Evolutionary conservation across 2,113 vertebrate species (phyloP).

Genomic region (Hypanus sabinus): DNA sequence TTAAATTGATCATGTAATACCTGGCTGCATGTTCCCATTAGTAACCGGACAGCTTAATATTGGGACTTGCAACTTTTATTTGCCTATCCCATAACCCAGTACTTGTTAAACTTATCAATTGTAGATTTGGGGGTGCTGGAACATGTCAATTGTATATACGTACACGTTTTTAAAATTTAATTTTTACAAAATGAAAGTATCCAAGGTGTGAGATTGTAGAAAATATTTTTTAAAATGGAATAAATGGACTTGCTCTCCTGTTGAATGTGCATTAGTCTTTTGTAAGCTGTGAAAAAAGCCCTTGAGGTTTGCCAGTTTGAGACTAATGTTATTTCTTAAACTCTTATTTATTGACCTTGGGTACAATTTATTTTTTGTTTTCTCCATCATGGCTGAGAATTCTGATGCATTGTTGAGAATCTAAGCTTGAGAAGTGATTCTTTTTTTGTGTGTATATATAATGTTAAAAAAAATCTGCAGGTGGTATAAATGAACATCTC

Average conservation of each 20-base stretch:
- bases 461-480: no score
- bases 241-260: constrained; percentile 26
- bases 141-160: background rate
- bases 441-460: no score
- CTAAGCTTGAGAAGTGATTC: no score
- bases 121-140: background rate
- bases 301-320: constrained; percentile 26
- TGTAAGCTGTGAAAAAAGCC: constrained; percentile 33
- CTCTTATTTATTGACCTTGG: no score
- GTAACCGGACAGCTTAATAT: background rate
- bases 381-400: no score
- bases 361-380: no score
- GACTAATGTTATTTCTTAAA: background rate
- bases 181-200: constrained; percentile 36
- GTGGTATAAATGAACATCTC: no score
- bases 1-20: background rate
- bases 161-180: constrained; percentile 8
- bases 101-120: background rate
- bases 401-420: no score
- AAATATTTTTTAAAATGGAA: constrained; percentile 37
- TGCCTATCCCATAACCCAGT: background rate
- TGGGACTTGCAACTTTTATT: background rate
- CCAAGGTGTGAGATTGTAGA: constrained; percentile 29
- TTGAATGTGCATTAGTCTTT: constrained; percentile 36
- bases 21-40: background rate